Evolutionary conservation across 2,888 invertebrate species (phyloP).

Genomic region (Leptinotarsa tumamoca): DNA sequence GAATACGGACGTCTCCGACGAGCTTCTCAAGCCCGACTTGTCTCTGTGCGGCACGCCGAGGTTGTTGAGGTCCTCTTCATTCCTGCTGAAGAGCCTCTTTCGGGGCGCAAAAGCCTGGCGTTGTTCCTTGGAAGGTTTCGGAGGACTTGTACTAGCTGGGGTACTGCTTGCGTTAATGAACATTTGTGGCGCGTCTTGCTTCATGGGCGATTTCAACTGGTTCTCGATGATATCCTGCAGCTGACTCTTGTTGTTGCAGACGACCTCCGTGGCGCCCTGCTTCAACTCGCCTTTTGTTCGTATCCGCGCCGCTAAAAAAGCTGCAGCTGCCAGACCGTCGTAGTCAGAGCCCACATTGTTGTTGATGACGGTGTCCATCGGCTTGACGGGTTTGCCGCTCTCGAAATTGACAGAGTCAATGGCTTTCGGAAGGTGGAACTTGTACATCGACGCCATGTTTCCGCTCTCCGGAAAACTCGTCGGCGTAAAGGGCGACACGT

Average conservation of each 20-base stretch:
- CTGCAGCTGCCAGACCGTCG: conserved; percentile 74
- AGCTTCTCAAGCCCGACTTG: conserved; percentile 69
- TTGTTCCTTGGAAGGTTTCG: conserved; percentile 67
- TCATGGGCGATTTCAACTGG: conserved; percentile 66
- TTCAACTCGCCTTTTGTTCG: conserved; percentile 90
- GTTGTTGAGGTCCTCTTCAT: conserved; percentile 66
- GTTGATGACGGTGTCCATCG: conserved; percentile 54
- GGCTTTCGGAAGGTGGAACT: conserved; percentile 77
- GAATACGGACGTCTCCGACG: conserved; percentile 75
- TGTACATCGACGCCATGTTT: conserved; percentile 69
- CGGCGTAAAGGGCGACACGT: conserved; percentile 71
- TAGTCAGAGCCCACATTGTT: conserved; percentile 60
- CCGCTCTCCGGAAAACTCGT: conserved; percentile 68
- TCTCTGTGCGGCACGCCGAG: conserved; percentile 64
- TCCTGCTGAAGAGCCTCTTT: conserved; percentile 72
- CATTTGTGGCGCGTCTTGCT: conserved; percentile 57
- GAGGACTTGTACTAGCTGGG: conserved; percentile 64
- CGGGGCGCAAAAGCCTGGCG: conserved; percentile 61
- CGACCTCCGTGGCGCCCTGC: conserved; percentile 58
- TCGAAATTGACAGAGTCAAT: conserved; percentile 74
- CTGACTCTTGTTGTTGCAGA: conserved; percentile 46
- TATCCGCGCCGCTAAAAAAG: conserved; percentile 78
- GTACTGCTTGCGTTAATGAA: conserved; percentile 43
- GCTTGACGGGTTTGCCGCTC: conserved; percentile 38
- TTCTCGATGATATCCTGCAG: conserved; percentile 54